Percentiles rank a stretch among this genome's conserved stretches.
Evolutionary conservation across 2,113 vertebrate genomes (phyloP).

Genomic region (Columba janthina): DNA sequence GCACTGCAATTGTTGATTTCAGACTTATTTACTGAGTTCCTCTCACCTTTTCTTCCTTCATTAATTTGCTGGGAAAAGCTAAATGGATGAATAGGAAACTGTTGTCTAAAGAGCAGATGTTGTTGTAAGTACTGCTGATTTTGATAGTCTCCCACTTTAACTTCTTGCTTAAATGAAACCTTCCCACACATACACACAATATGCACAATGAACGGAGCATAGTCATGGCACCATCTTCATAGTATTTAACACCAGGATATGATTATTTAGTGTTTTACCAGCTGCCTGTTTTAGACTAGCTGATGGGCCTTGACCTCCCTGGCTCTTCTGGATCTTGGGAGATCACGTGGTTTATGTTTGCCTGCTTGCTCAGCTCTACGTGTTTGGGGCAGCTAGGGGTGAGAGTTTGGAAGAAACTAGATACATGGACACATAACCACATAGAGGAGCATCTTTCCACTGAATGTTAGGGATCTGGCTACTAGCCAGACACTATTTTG

Average conservation of each 20-base stretch:
- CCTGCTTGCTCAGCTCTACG: neutral
- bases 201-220: neutral
- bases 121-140: neutral
- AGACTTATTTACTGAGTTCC: conserved; percentile 33
- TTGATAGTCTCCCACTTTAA: neutral
- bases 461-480: neutral
- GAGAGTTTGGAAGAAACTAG: neutral
- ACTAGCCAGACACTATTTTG: neutral
- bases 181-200: neutral
- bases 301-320: neutral
- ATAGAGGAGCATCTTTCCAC: neutral
- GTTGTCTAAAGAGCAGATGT: neutral
- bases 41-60: conserved; percentile 34
- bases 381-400: neutral
- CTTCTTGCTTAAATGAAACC: neutral
- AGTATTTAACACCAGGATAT: neutral
- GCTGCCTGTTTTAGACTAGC: neutral
- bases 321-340: neutral
- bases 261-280: neutral
- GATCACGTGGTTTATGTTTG: neutral
- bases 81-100: neutral
- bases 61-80: conserved; percentile 36
- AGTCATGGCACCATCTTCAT: neutral
- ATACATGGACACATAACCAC: neutral
- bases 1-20: neutral